These are phyloP conservation scores for Pedionomus torquatus DNA, from an alignment of 2,113 vertebrate species.

Conservation along the genomic window DNA sequence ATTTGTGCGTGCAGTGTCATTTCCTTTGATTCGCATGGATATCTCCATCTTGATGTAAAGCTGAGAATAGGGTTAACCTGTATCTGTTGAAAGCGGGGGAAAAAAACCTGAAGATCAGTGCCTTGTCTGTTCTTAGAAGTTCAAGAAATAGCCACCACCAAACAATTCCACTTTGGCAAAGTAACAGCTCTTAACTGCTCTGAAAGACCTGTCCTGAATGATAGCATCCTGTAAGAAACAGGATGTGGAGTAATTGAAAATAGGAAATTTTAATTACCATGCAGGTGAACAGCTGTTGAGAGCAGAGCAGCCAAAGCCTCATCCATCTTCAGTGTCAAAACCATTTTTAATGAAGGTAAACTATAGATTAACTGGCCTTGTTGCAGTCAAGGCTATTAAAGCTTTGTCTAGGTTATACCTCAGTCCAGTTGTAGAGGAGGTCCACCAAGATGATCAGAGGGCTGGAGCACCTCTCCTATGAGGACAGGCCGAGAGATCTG, in stretches of 20 bases:
- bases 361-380: background rate
- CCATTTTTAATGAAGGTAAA: background rate
- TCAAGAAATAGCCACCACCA: background rate
- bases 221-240: background rate
- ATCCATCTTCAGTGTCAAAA: background rate
- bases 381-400: background rate
- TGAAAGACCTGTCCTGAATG: background rate
- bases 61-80: background rate
- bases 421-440: background rate
- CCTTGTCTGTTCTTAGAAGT: background rate
- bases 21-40: background rate
- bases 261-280: rapidly evolving
- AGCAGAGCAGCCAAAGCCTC: background rate
- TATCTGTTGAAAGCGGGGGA: background rate
- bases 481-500: background rate
- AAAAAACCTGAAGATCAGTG: background rate
- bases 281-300: background rate
- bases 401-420: background rate
- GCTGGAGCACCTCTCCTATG: background rate
- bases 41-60: background rate
- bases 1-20: background rate
- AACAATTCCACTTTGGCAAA: background rate
- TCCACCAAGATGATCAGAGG: background rate
- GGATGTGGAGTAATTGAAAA: background rate
- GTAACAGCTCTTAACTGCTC: background rate